phyloP scores from a whole-genome alignment of 2,113 vertebrate species.

The Labeo rohita region DNA sequence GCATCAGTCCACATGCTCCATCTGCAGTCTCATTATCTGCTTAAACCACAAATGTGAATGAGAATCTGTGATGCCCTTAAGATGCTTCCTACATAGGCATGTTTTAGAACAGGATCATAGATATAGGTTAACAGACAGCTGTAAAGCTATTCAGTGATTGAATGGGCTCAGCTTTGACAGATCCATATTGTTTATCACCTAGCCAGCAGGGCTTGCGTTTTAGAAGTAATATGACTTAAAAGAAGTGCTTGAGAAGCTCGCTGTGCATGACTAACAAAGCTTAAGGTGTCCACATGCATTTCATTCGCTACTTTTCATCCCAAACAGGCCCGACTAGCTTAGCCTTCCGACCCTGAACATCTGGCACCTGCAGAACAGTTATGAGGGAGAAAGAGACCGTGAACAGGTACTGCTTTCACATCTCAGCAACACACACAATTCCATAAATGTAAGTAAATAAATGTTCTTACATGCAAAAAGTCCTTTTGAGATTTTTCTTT shows the following conservation, averaged over 20 bases:
- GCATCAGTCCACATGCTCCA: not conserved
- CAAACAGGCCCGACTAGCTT: constrained; percentile 41
- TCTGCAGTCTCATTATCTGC: not conserved
- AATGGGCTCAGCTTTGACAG: constrained; percentile 27
- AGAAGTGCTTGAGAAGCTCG: constrained; percentile 46
- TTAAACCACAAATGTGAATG: not conserved
- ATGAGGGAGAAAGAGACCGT: constrained; percentile 26
- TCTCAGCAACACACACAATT: constrained; percentile 3
- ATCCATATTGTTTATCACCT: constrained; percentile 38
- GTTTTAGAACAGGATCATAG: not conserved
- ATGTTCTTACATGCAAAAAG: too few relatives aligned
- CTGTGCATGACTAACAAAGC: constrained; percentile 56
- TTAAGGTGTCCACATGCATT: constrained; percentile 58
- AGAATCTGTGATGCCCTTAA: not conserved
- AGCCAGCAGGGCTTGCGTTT: constrained; percentile 25
- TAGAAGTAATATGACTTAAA: constrained; percentile 29
- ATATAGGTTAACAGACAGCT: constrained; percentile 3
- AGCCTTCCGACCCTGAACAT: constrained; percentile 51
- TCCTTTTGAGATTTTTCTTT: too few relatives aligned
- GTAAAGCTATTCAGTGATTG: constrained; percentile 32
- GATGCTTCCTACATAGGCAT: not conserved
- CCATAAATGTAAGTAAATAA: too few relatives aligned
- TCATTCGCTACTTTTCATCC: constrained; percentile 55
- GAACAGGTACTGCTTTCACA: constrained; percentile 18
- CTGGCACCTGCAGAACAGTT: constrained; percentile 42